Percentiles rank a stretch among this genome's conserved stretches.
phyloP scores from a whole-genome alignment of 2,888 invertebrate genomes.

The Ellobium chinense region DNA sequence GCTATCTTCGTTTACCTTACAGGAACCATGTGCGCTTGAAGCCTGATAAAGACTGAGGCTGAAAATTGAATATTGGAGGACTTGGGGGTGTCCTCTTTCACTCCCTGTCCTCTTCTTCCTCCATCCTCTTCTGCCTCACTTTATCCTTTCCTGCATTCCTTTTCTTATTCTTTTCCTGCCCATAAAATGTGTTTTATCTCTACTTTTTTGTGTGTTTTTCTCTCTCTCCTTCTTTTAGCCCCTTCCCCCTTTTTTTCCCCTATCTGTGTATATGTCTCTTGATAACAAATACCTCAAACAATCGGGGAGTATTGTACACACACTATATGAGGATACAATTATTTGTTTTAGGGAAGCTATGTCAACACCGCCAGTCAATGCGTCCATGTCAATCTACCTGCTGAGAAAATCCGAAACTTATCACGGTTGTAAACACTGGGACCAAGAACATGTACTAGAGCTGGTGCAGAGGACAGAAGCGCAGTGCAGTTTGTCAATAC shows the following conservation, averaged over 20 bases:
- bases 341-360: not conserved
- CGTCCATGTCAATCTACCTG: not conserved
- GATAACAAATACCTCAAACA: not conserved
- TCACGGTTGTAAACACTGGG: not conserved
- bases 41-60: slow-evolving; percentile 39
- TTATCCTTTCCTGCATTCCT: not conserved
- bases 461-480: no score
- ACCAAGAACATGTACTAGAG: not conserved
- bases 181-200: not conserved
- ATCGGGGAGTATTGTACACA: slow-evolving; percentile 1
- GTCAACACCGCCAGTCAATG: not conserved
- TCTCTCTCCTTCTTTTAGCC: not conserved
- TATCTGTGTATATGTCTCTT: not conserved
- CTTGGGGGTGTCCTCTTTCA: not conserved
- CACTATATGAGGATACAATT: not conserved
- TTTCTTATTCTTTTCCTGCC: not conserved
- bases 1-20: slow-evolving; percentile 45
- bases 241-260: not conserved
- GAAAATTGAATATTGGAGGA: slow-evolving; percentile 30
- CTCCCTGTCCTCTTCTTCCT: not conserved
- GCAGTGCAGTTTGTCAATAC: no score
- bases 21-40: slow-evolving; percentile 35
- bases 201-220: not conserved
- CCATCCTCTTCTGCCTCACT: not conserved
- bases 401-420: not conserved